phyloP scores from a whole-genome alignment of 1,140 invertebrate species.

The Brachionus sp. region DNA sequence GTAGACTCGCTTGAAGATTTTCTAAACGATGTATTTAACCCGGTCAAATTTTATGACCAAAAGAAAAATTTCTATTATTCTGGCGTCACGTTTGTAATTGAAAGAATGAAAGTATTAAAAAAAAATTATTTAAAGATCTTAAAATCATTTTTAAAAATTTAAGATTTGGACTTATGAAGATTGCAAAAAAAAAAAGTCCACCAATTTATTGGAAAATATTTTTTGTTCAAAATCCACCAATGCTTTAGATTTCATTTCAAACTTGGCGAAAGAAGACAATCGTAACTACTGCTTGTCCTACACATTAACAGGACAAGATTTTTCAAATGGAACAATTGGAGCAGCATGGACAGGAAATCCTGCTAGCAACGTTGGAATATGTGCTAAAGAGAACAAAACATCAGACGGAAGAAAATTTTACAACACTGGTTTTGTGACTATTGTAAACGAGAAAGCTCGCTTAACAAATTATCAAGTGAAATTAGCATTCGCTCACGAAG shows the following conservation, averaged over 20 bases:
- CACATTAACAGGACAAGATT: slow-evolving; percentile 96
- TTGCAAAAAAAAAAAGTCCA: not conserved
- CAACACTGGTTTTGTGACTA: slow-evolving; percentile 98
- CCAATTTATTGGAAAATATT: not conserved
- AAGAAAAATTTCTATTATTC: not conserved
- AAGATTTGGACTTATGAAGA: slow-evolving; percentile 7
- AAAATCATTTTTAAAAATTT: not conserved
- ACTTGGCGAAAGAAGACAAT: not conserved
- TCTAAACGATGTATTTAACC: slow-evolving; percentile 4
- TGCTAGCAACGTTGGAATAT: slow-evolving; percentile 76
- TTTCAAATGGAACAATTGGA: slow-evolving; percentile 91
- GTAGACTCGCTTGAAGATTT: not conserved
- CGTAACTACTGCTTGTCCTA: slow-evolving; percentile 91
- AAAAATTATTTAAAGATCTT: not conserved
- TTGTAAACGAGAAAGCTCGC: slow-evolving; percentile 94
- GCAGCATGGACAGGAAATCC: slow-evolving; percentile 82
- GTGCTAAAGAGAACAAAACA: slow-evolving; percentile 69
- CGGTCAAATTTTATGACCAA: not conserved
- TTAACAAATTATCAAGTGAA: slow-evolving; percentile 97
- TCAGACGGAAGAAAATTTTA: slow-evolving; percentile 64
- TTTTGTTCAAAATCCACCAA: not conserved
- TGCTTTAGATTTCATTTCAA: not conserved
- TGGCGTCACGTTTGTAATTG: not conserved
- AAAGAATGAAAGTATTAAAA: slow-evolving; percentile 12
- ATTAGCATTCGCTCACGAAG: slow-evolving; percentile 94